Evolutionary conservation across 2,888 invertebrate genomes (phyloP).

Genomic region (Argyra leucocephala): DNA sequence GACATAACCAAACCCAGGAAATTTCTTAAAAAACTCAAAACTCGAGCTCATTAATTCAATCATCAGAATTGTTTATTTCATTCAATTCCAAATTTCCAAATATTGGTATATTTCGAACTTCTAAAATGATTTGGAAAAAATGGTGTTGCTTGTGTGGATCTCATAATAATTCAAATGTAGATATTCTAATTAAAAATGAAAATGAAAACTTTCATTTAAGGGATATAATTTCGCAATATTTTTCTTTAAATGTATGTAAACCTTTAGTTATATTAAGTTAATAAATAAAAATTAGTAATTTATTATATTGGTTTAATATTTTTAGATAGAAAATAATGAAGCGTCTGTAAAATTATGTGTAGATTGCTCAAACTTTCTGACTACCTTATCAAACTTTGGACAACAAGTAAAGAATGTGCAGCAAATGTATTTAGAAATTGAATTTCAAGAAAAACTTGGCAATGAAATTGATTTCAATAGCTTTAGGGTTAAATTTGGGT

Average conservation of each 20-base stretch:
- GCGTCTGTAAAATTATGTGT: background rate
- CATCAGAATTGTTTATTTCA: too few relatives aligned
- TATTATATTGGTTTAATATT: background rate
- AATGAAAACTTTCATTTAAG: background rate
- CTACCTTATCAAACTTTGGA: background rate
- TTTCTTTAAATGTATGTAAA: background rate
- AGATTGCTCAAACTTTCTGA: background rate
- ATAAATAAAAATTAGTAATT: background rate
- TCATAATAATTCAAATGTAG: background rate
- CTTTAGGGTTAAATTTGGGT: background rate
- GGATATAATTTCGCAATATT: background rate
- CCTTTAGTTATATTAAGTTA: background rate
- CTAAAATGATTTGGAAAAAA: background rate
- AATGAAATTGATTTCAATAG: background rate
- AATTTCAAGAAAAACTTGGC: background rate
- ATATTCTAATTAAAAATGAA: background rate
- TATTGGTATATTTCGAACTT: too few relatives aligned
- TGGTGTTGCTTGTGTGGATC: background rate
- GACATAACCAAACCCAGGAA: too few relatives aligned
- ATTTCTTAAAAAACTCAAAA: too few relatives aligned
- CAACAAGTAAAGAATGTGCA: background rate
- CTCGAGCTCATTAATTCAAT: too few relatives aligned
- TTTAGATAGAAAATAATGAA: background rate
- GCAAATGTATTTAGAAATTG: background rate
- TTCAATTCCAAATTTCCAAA: too few relatives aligned